Base-by-base conservation (phyloP, 2,888 invertebrate genomes). In the Agriotes lineatus region DNA sequence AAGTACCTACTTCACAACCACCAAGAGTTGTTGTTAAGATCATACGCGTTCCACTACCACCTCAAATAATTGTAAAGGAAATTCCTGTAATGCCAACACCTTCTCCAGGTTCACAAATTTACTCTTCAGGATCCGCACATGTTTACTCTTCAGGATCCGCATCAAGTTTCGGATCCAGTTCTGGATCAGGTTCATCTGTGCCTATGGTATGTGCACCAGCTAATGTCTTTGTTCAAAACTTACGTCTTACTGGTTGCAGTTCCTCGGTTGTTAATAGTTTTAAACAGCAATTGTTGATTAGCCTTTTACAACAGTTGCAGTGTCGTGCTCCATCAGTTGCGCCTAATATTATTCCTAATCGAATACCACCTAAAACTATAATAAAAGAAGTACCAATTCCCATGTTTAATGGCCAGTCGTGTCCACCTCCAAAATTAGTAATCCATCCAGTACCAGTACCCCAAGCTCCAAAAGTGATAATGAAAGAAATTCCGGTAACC, bases 351-450 rank as follows among this genome's bases (percentile, higher is more conserved):
- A 1, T 37, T 1, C 37, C 56, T 12, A 7, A 22, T 1, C 35
- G 14, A 2, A n/a, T 18, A 39, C 37, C 56, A 14, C 37, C 37
- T 7, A 37, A 10, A 20, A 22, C 16, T 1, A 37, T 56, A 12
- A 56, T 60, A 1, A 59, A 33, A 42, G 48, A 45, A 25, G 19
- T 52, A 22, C 54, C 54, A 3, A 20, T 56, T 19, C 56, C 56
- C n/a, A n/a, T 56, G 4, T 0, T 12, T 39, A 2, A 1, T n/a
- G 56, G 56, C 6, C 1, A n/a, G n/a, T 18, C 56, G 0, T 61
- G 61, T 37, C 50, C 37, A 10, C 61, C 61, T n/a, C 61, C 61
- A 37, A 61, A 50, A 61, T 2, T 61, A 14, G 25, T 62, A 25
- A 25, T 54, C 19, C 50, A 62, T 18, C 52, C 50, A 4, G 30